A percentile compares a stretch with the other conserved stretches of the same genome.
Conservation (phyloP, 2,113 vertebrate species). For the Callionymus lyra region DNA sequence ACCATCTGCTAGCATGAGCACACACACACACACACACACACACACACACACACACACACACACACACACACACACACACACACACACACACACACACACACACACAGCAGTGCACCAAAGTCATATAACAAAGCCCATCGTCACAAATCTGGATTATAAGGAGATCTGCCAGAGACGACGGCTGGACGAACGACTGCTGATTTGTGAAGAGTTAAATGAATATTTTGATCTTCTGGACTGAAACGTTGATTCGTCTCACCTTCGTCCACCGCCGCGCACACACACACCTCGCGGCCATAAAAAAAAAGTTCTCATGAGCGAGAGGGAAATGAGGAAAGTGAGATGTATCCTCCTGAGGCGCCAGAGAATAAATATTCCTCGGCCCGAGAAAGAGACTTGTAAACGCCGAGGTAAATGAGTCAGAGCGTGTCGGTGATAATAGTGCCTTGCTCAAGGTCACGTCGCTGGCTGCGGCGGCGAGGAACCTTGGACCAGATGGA, state of each 20-base stretch:
- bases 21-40: constrained; percentile 20
- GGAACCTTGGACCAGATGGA: too few species aligned
- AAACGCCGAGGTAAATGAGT: constrained; percentile 16
- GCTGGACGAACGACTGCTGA: constrained; percentile 22
- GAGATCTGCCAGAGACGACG: constrained; percentile 17
- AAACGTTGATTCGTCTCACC: constrained; percentile 8
- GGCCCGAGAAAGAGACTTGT: constrained; percentile 4
- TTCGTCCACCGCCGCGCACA: constrained; percentile 15
- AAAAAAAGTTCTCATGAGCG: constrained; percentile 26
- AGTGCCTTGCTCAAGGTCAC: constrained; percentile 11
- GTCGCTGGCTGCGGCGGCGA: neutral
- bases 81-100: constrained; percentile 18
- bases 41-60: too few species aligned
- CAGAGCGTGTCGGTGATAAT: constrained; percentile 13
- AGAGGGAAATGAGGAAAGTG: constrained; percentile 26
- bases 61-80: too few species aligned
- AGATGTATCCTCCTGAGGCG: constrained; percentile 12
- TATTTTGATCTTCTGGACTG: constrained; percentile 18
- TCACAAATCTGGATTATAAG: constrained; percentile 42
- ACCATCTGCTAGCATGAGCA: constrained; percentile 49
- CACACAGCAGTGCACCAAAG: constrained; percentile 37
- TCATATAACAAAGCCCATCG: constrained; percentile 42
- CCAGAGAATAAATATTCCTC: constrained; percentile 13
- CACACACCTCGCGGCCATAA: constrained; percentile 7
- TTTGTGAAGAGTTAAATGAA: constrained; percentile 12